phyloP scores from a whole-genome alignment of 2,797 vertebrate species.

The Etheostoma perlongum region DNA sequence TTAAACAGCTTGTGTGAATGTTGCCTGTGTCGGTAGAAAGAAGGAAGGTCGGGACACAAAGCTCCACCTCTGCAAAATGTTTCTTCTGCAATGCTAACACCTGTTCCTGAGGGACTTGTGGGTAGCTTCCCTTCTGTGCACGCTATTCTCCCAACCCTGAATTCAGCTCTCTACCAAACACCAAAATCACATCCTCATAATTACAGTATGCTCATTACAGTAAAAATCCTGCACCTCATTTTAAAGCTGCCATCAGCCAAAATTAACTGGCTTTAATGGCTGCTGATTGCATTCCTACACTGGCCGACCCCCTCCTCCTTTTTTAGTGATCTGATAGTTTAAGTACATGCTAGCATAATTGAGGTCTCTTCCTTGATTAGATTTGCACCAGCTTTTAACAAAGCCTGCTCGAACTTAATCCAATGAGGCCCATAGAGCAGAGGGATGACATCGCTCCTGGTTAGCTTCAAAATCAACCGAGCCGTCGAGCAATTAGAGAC shows the following conservation, averaged over 20 bases:
- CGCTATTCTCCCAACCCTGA: constrained; percentile 29
- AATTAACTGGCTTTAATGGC: constrained; percentile 74
- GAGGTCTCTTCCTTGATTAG: constrained; percentile 82
- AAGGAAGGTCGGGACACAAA: constrained; percentile 11
- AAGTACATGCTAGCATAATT: constrained; percentile 81
- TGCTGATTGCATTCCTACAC: constrained; percentile 64
- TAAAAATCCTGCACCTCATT: constrained; percentile 62
- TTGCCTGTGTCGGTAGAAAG: constrained; percentile 4
- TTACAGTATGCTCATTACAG: constrained; percentile 69
- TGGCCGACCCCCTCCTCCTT: constrained; percentile 34
- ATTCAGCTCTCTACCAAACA: constrained; percentile 22
- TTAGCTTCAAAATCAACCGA: constrained; percentile 70
- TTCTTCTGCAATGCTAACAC: constrained; percentile 22
- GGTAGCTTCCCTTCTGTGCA: constrained; percentile 22
- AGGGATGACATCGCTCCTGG: constrained; percentile 66
- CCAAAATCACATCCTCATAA: constrained; percentile 48
- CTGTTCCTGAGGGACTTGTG: constrained; percentile 27
- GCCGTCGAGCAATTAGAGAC: constrained; percentile 56
- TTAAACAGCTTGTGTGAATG: constrained; percentile 20
- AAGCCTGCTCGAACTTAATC: constrained; percentile 81
- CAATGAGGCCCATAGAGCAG: constrained; percentile 72
- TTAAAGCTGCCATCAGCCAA: constrained; percentile 75
- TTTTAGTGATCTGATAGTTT: constrained; percentile 75
- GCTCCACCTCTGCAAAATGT: not conserved
- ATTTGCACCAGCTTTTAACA: constrained; percentile 83